Evolutionary conservation across 1,140 invertebrate genomes (phyloP).

Genomic region (Penaeus vannamei): DNA sequence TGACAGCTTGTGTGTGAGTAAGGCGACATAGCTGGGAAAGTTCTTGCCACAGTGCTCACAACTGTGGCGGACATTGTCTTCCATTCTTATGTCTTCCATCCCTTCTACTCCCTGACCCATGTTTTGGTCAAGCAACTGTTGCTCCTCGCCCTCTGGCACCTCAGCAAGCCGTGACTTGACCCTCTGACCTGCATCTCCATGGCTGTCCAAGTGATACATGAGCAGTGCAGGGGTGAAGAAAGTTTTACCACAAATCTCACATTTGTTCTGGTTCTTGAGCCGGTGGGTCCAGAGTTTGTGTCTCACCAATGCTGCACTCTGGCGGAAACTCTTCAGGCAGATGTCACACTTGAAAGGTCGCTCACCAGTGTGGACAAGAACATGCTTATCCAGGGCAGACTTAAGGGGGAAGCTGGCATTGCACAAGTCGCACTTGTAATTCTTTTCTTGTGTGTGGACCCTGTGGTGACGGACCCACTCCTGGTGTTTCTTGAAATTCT

Average conservation of each 20-base stretch:
- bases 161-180: constrained; percentile 57
- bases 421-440: constrained; percentile 98
- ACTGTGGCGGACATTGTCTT: constrained; percentile 31
- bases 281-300: constrained; percentile 67
- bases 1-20: constrained; percentile 71
- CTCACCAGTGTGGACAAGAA: constrained; percentile 83
- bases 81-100: neutral
- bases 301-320: constrained; percentile 72
- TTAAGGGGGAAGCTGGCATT: constrained; percentile 97
- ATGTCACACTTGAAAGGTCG: constrained; percentile 71
- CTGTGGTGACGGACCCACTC: constrained; percentile 61
- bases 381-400: constrained; percentile 99
- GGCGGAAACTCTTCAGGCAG: constrained; percentile 80
- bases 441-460: constrained; percentile 95
- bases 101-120: constrained; percentile 6
- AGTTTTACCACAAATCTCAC: constrained; percentile 68
- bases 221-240: constrained; percentile 65
- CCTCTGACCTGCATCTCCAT: constrained; percentile 61
- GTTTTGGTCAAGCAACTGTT: constrained; percentile 36
- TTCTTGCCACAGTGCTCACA: constrained; percentile 65
- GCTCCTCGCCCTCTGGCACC: constrained; percentile 31
- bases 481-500: constrained; percentile 84
- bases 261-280: constrained; percentile 67
- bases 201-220: constrained; percentile 64
- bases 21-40: constrained; percentile 62